These are phyloP conservation scores for Leucoraja erinaceus DNA, from an alignment of 2,113 vertebrate genomes.

Conservation along the genomic window DNA sequence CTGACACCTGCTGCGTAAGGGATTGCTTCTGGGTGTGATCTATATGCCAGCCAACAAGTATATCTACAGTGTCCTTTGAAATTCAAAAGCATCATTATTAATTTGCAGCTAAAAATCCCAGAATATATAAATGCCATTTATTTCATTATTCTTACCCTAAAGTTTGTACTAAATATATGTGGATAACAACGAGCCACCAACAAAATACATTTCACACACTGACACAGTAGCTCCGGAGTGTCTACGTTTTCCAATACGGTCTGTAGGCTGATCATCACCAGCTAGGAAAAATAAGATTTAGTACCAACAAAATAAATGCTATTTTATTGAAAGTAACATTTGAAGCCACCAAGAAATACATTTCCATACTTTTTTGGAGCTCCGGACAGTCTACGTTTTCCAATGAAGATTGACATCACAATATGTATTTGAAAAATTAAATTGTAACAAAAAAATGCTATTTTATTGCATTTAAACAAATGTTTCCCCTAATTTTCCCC, in stretches of 20 bases:
- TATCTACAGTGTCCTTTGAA: conserved; percentile 90
- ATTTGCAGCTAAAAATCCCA: background rate
- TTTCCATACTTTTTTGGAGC: background rate
- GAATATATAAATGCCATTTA: background rate
- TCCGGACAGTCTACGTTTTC: no score
- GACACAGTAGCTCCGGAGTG: conserved; percentile 94
- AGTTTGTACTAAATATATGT: conserved; percentile 97
- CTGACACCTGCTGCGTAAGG: conserved; percentile 87
- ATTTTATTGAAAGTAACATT: background rate
- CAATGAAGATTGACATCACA: background rate
- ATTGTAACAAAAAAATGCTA: background rate
- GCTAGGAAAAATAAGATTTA: conserved; percentile 54
- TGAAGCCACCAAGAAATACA: no score
- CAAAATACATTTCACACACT: conserved; percentile 93
- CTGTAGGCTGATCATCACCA: conserved; percentile 96
- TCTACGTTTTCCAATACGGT: conserved; percentile 95
- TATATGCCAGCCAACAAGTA: conserved; percentile 97
- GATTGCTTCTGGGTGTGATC: conserved; percentile 93
- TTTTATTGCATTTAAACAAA: no score
- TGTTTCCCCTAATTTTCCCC: no score
- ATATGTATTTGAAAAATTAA: no score
- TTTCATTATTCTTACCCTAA: conserved; percentile 69
- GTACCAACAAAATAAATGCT: background rate
- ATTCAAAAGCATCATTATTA: conserved; percentile 41
- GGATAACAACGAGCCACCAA: conserved; percentile 91